phyloP scores from a whole-genome alignment of 2,113 vertebrate genomes.

The Danionella cerebrum region DNA sequence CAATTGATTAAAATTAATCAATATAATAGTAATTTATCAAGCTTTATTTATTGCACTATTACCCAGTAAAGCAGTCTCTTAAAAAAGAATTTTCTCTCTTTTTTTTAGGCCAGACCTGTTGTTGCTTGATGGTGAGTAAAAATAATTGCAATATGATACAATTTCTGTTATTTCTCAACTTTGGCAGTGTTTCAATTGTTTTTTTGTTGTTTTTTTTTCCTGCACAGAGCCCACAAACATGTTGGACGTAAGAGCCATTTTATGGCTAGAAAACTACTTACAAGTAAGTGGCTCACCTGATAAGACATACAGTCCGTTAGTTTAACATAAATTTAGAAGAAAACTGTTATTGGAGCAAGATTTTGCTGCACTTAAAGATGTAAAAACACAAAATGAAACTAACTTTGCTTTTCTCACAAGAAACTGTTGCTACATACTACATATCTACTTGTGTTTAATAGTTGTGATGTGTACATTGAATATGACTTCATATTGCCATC shows the following conservation, averaged over 20 bases:
- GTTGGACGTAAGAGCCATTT: slow-evolving; percentile 91
- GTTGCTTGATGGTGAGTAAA: slow-evolving; percentile 88
- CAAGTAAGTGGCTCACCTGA: slow-evolving; percentile 66
- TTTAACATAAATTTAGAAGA: neutral
- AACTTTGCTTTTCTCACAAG: too few species aligned
- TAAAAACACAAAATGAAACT: too few species aligned
- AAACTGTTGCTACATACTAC: too few species aligned
- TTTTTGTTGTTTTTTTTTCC: slow-evolving; percentile 21
- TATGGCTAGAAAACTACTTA: slow-evolving; percentile 94
- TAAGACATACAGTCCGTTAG: neutral
- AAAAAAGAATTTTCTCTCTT: neutral
- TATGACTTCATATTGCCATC: too few species aligned
- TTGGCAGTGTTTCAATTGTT: neutral
- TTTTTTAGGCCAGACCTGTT: slow-evolving; percentile 84
- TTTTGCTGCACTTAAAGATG: too few species aligned
- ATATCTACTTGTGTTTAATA: too few species aligned
- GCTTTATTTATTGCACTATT: too few species aligned
- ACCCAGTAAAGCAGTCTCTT: neutral
- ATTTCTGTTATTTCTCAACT: too few species aligned
- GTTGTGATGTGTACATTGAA: too few species aligned
- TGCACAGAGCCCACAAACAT: slow-evolving; percentile 92
- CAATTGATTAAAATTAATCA: too few species aligned
- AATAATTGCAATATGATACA: neutral
- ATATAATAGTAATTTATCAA: too few species aligned
- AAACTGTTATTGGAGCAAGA: too few species aligned